Conservation (phyloP, 2,113 vertebrate genomes). For the Indicator maculatus region DNA sequence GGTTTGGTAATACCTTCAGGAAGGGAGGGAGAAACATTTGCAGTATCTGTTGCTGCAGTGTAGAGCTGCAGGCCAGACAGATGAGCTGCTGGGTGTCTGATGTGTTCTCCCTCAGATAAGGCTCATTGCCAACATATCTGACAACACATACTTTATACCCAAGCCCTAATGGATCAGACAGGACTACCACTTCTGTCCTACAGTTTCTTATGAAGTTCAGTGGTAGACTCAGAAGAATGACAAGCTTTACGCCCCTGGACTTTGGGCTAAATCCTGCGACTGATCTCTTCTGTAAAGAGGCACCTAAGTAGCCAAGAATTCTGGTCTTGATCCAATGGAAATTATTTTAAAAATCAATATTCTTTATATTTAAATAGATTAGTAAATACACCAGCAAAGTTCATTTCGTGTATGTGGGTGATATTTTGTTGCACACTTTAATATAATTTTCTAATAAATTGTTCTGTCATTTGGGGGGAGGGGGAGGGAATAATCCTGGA, state of each 20-base stretch:
- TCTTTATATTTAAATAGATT: neutral
- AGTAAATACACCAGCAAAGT: neutral
- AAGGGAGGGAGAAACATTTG: neutral
- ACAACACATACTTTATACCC: neutral
- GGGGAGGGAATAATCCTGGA: neutral
- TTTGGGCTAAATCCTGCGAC: neutral
- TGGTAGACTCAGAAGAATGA: neutral
- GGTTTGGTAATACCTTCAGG: neutral
- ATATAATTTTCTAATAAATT: neutral
- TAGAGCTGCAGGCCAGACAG: neutral
- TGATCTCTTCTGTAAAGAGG: neutral
- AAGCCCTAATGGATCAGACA: neutral
- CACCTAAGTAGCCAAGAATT: neutral
- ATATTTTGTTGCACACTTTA: neutral
- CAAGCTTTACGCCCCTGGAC: neutral
- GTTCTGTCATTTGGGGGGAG: neutral
- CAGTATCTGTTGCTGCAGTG: fast-evolving
- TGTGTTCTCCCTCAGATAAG: neutral
- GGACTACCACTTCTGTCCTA: neutral
- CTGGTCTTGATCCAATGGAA: neutral
- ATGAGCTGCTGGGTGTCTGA: neutral
- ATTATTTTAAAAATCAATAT: neutral
- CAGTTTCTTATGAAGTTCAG: neutral
- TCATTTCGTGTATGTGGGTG: neutral
- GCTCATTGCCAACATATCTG: neutral